These are phyloP conservation scores for Drosophila melanosoma DNA, from an alignment of 2,888 invertebrate genomes.

Conservation along the genomic window DNA sequence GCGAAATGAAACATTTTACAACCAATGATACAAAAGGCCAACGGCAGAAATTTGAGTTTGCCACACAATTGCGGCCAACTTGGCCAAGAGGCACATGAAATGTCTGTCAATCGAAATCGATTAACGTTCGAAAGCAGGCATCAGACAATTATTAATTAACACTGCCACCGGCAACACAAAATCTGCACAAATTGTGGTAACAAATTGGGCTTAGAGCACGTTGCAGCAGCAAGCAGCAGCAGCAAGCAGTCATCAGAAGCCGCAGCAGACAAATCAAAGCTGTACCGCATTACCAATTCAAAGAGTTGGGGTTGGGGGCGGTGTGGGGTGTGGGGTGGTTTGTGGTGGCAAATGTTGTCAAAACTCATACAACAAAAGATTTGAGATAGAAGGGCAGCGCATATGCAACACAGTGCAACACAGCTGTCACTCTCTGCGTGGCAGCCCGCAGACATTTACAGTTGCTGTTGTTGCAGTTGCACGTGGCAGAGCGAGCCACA, in stretches of 20 bases:
- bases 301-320: not conserved
- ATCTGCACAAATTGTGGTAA: conserved; percentile 56
- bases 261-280: conserved; percentile 39
- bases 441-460: conserved; percentile 61
- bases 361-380: conserved; percentile 69
- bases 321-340: too few species aligned
- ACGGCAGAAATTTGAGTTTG: conserved; percentile 26
- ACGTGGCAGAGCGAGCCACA: not conserved
- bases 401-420: conserved; percentile 25
- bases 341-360: conserved; percentile 73
- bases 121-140: conserved; percentile 45
- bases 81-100: conserved; percentile 38
- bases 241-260: not conserved
- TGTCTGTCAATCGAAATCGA: conserved; percentile 58
- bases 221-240: not conserved
- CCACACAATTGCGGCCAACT: conserved; percentile 44
- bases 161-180: conserved; percentile 47
- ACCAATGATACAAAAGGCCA: not conserved
- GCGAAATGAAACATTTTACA: not conserved
- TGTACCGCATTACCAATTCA: conserved; percentile 11
- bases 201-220: conserved; percentile 49
- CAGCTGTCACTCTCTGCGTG: conserved; percentile 21
- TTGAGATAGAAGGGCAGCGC: conserved; percentile 52
- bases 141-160: conserved; percentile 67
- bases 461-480: conserved; percentile 32